Evolutionary conservation across 2,797 vertebrate species (phyloP), one percentile per base, ranked within the genome.

Genomic region (Takifugu rubripes): DNA sequence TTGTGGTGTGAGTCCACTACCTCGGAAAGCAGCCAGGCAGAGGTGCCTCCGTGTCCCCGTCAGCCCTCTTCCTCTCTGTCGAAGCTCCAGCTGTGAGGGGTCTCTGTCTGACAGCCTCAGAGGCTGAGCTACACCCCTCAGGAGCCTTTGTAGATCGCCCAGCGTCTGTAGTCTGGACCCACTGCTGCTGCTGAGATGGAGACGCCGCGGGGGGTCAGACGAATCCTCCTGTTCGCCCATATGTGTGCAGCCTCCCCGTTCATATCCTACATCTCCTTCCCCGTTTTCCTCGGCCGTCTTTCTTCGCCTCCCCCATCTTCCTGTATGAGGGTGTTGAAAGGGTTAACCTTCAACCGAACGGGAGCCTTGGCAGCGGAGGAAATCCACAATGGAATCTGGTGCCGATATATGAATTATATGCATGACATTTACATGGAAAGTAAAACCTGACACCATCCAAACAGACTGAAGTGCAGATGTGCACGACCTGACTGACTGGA

Each of bases 311-410:
- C 59, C 57, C 56, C 60, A 47, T 72, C 69, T 70, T 74, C 54
- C 49, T 61, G 55, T 72, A 47, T 65, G 70, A 75, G 66, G 75
- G 56, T 84, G 83, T 51, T 75, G 62, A 87, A 87, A 67, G 43
- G 71, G 84, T 86, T 84, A 87, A 71, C 17, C 43, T 57, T 65
- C 27, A 2, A 21, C 59, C 53, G 16, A 51, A 59, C 56, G 57
- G n/a, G 40, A 12, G 26, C 46, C n/a, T 26, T 63, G 49, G 33
- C 26, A 47, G 51, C 45, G 27, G 53, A 65, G 52, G 61, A 36
- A 58, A 72, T 72, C 70, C 66, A 65, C 26, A 57, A 17, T 71
- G 49, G 65, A 58, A 56, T 40, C 40, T 52, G 65, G 60, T 66
- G 49, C 15, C 16, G 42, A 43, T 3, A 16, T 3, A 6, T 3